These are phyloP conservation scores for Serripes groenlandicus DNA, from an alignment of 2,888 invertebrate species.

Conservation along the genomic window DNA sequence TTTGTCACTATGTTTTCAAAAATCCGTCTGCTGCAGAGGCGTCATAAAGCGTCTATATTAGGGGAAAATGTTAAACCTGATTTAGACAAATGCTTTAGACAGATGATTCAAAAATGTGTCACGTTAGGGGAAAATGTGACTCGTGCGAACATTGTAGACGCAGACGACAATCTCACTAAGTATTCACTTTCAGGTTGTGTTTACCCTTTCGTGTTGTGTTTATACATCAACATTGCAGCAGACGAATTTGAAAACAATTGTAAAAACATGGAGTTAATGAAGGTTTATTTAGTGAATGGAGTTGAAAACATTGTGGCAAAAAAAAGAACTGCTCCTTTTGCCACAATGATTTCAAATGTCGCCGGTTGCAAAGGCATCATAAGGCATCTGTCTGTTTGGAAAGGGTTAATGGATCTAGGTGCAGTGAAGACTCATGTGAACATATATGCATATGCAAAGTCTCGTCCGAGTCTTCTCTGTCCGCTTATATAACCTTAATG, in stretches of 20 bases:
- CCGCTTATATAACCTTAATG: too few species aligned
- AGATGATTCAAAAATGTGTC: neutral
- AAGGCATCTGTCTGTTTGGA: neutral
- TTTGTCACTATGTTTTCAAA: neutral
- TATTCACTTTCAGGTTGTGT: too few species aligned
- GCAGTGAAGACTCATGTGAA: too few species aligned
- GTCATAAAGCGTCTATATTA: neutral
- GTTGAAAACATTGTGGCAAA: constrained; percentile 8
- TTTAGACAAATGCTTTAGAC: neutral
- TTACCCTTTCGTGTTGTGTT: too few species aligned
- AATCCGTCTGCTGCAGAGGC: neutral
- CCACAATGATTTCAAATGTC: neutral
- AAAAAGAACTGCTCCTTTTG: neutral
- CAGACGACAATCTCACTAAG: too few species aligned
- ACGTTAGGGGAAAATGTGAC: too few species aligned
- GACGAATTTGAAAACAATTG: neutral
- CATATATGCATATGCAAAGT: too few species aligned
- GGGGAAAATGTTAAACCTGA: neutral
- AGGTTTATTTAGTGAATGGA: neutral
- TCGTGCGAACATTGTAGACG: too few species aligned
- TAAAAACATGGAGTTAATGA: neutral
- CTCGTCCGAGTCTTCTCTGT: too few species aligned
- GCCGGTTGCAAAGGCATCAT: neutral
- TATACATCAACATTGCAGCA: too few species aligned
- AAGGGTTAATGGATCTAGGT: neutral